Evolutionary conservation across 2,797 vertebrate species (phyloP).

Genomic region (Enteromius fasciolatus): DNA sequence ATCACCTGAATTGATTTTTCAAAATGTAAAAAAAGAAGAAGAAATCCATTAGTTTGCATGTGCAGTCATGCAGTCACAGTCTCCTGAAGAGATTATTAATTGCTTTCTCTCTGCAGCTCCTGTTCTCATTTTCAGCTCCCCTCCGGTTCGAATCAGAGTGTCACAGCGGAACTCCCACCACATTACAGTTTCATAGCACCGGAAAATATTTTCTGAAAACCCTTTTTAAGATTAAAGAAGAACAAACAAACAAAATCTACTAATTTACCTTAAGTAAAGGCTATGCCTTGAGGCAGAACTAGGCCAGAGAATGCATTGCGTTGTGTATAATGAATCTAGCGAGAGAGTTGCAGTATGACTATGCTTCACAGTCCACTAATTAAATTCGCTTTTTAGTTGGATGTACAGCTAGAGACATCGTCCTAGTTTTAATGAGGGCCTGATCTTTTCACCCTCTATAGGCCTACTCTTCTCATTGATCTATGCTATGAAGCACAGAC

Average conservation of each 20-base stretch:
- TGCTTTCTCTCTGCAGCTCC: constrained; percentile 21
- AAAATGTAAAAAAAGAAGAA: constrained; percentile 5
- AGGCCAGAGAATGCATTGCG: constrained; percentile 22
- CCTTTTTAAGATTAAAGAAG: constrained; percentile 16
- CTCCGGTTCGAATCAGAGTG: constrained; percentile 11
- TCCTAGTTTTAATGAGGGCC: constrained; percentile 45
- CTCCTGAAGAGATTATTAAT: constrained; percentile 47
- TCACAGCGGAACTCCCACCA: constrained; percentile 1
- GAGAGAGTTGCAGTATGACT: constrained; percentile 26
- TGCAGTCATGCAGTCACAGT: constrained; percentile 28
- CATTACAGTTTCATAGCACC: constrained; percentile 33
- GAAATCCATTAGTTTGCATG: constrained; percentile 45
- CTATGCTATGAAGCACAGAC: background rate
- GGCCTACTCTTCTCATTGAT: background rate
- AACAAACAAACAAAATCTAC: constrained; percentile 26
- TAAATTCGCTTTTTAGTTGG: constrained; percentile 42
- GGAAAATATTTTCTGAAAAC: constrained; percentile 3
- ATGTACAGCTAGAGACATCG: constrained; percentile 22
- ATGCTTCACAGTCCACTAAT: constrained; percentile 40
- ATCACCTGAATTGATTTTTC: constrained; percentile 9
- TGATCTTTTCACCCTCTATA: constrained; percentile 21
- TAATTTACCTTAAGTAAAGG: constrained; percentile 8
- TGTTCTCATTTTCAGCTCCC: background rate
- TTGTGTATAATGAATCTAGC: constrained; percentile 45
- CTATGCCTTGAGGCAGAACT: constrained; percentile 19